Conservation (phyloP, 2,797 vertebrate species). For the Mustela erminea region DNA sequence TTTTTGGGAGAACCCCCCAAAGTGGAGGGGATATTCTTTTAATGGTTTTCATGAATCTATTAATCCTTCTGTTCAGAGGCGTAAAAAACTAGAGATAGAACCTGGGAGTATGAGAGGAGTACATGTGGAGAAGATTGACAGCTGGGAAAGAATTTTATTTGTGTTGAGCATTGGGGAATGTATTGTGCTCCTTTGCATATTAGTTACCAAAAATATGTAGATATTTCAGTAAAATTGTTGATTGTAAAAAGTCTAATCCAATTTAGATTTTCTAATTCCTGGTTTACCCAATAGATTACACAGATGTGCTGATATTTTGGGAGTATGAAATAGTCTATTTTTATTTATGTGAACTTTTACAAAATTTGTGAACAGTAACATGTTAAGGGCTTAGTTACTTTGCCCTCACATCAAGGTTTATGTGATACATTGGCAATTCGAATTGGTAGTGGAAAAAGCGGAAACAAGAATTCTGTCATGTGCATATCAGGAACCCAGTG, state of each 20-base stretch:
- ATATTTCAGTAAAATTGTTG: neutral
- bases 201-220: neutral
- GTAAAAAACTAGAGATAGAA: neutral
- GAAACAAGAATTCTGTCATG: constrained; percentile 2
- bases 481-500: neutral
- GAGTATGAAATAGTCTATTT: neutral
- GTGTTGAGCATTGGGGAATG: neutral
- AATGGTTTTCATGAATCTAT: neutral
- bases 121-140: neutral
- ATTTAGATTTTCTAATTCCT: constrained; percentile 10
- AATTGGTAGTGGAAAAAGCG: neutral
- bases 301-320: neutral
- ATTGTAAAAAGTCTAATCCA: neutral
- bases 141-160: constrained; percentile 2
- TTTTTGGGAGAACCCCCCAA: neutral
- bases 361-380: neutral
- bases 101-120: neutral
- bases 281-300: neutral
- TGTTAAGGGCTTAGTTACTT: neutral
- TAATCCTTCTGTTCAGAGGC: neutral
- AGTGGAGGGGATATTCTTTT: neutral
- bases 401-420: neutral
- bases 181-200: neutral
- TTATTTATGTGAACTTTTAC: neutral
- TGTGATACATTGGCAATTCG: neutral